Evolutionary conservation across 1,140 invertebrate genomes (phyloP).

Genomic region (Leptopilina boulardi): DNA sequence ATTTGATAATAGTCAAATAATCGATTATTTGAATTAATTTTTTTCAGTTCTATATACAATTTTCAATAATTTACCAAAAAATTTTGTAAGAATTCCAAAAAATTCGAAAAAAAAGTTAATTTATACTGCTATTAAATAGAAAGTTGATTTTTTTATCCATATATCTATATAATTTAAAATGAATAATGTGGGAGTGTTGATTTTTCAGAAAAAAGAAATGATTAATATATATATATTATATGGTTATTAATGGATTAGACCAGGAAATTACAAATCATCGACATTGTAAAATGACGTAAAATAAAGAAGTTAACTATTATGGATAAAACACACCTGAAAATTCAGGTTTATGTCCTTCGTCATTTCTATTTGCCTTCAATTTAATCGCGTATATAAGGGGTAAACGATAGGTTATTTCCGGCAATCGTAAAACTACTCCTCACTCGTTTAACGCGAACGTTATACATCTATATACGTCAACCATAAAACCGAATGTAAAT

Average conservation of each 20-base stretch:
- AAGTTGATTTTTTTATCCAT: neutral
- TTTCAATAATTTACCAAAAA: too few species aligned
- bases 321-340: conserved; percentile 32
- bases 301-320: conserved; percentile 24
- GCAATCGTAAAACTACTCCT: conserved; percentile 28
- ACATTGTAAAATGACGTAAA: conserved; percentile 31
- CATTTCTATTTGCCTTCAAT: conserved; percentile 18
- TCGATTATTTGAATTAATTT: too few species aligned
- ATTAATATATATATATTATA: too few species aligned
- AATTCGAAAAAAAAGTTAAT: neutral
- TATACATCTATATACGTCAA: conserved; percentile 21
- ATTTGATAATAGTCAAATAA: too few species aligned
- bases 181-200: conserved; percentile 25
- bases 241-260: conserved; percentile 12
- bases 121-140: neutral
- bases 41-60: too few species aligned
- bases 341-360: conserved; percentile 27
- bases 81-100: too few species aligned
- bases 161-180: neutral
- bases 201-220: neutral
- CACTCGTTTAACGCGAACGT: conserved; percentile 11
- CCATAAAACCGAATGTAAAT: conserved; percentile 28
- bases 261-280: conserved; percentile 26
- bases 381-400: conserved; percentile 25
- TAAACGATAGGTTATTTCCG: conserved; percentile 28